Evolutionary conservation across 2,797 vertebrate genomes (phyloP), one percentile per base, ranked within the genome.

Genomic region (Chromis chromis): DNA sequence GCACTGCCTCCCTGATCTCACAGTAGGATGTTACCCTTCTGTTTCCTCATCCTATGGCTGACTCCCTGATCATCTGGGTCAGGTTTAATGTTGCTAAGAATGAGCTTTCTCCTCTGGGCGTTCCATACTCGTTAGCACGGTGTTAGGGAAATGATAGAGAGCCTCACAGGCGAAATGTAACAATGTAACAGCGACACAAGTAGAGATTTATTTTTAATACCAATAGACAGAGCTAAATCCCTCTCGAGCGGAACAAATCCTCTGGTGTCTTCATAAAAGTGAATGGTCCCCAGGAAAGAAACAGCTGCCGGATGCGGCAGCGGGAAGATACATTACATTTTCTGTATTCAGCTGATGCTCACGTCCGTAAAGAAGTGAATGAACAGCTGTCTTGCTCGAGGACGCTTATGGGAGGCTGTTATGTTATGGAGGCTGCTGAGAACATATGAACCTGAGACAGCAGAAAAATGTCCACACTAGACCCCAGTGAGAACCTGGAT

Each of bases 161-260:
- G 84, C 81, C 82, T 86, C 65, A 25, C 83, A 72, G 87, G 74
- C 66, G 72, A 78, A 81, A 81, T 78, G 82, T 73, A 90, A 90
- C 84, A 89, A 90, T 80, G 84, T 70, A 84, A 85, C 77, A 79
- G 82, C 75, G 28, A 83, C 74, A 88, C 75, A 71, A 86, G 80
- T 70, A 89, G 83, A 84, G 91, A 91, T 93, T 94, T 92, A 91
- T 91, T 89, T 91, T 88, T 92, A 93, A 93, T 90, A 89, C 89
- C 83, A 81, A 86, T 77, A 84, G 84, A 90, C 70, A 70, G 77
- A 70, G 62, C 78, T 86, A 92, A 92, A 93, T 94, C 92, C 91
- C 85, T 77, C 74, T 79, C 49, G 36, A 90, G 81, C 44, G 63
- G 88, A 87, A 89, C 84, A 92, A 91, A 93, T 93, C 89, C 89